Evolutionary conservation across 1,140 invertebrate genomes (phyloP), one percentile per base, ranked within the genome.

Genomic region (Mya arenaria): DNA sequence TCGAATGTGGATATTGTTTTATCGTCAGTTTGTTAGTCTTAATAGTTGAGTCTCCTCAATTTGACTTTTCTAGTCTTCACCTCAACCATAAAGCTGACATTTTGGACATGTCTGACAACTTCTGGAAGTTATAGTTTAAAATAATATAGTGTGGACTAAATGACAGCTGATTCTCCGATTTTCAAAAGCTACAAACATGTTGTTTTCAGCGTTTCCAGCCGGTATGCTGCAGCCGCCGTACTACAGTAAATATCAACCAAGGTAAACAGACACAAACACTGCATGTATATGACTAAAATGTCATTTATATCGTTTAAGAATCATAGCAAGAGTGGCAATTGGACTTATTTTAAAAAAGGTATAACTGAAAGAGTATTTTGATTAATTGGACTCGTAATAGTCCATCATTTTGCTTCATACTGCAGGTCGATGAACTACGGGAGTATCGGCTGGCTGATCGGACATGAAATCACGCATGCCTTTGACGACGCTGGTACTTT

Each of bases 181-280:
- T n/a, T n/a, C n/a, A n/a, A n/a, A n/a, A n/a, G n/a, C n/a, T n/a
- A n/a, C n/a, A n/a, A n/a, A n/a, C n/a, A n/a, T n/a, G n/a, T n/a
- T 81, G 56, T 36, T 82, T 66, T 85, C 71, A 87, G 84, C 68
- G 28, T 87, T 87, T 55, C 86, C 86, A 25, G 86, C 84, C 1
- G 86, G 97, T 69, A 97, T 98, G 85, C 94, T 98, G 4, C 97
- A 97, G 94, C 96, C 96, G 4, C 94, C 95, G 32, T 98, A 98
- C 93, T 98, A 97, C 90, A 95, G 94, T 56, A 95, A 95, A 36
- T 95, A 97, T 68, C 94, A 97, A n/a, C 97, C 97, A 1, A 95
- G 95, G 71, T 98, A 89, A 84, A 87, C 82, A n/a, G n/a, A n/a
- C n/a, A n/a, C n/a, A n/a, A n/a, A n/a, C n/a, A n/a, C n/a, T n/a